Base-by-base conservation (phyloP, 2,113 vertebrate genomes). In the Gyps fulvus region DNA sequence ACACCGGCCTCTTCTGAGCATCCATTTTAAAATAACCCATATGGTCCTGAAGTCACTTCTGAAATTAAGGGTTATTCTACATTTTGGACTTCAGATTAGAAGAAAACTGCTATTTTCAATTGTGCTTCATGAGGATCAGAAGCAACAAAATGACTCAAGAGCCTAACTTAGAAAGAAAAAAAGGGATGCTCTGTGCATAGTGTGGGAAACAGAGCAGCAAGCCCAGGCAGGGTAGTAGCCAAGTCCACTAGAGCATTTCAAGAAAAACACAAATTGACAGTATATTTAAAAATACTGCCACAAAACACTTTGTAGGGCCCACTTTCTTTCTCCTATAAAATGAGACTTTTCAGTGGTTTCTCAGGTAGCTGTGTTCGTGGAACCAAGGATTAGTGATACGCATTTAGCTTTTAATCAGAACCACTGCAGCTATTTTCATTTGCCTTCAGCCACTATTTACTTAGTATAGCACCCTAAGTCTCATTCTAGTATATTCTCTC, bases 1-100 rank as follows among this genome's bases (percentile, higher is more conserved):
- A 88, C 25, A 62, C 43, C 16, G 42, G 57, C 36, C 79, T 93
- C 88, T 95, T 92, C 85, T 50, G 72, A 96, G 90, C 55, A 89
- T 25, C 43, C 62, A 29, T 83, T 81, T 73, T 38, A 91, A 90
- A 94, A 74, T 11, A 90, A 72, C 45, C 59, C 54, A 23, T 43
- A 59, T 1, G 10, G 21, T 92, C 94, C 89, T 69, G 42, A 95
- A 95, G 69, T 16, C 6, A 7, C n/a, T 85, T 65, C 20, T 13
- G 6, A 43, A 92, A 67, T 55, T 59, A 61, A 92, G 73, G 76
- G 50, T 42, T 92, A 83, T 22, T 74, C 65, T 78, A 40, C 16
- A 32, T 27, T 96, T 94, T 7, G 15, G 74, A 29, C 40, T 92
- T 87, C 31, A 55, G 45, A 43, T 72, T 45, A 70, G 55, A 89